Evolutionary conservation across 2,797 vertebrate genomes (phyloP).

Genomic region (Bovichtus diacanthus): DNA sequence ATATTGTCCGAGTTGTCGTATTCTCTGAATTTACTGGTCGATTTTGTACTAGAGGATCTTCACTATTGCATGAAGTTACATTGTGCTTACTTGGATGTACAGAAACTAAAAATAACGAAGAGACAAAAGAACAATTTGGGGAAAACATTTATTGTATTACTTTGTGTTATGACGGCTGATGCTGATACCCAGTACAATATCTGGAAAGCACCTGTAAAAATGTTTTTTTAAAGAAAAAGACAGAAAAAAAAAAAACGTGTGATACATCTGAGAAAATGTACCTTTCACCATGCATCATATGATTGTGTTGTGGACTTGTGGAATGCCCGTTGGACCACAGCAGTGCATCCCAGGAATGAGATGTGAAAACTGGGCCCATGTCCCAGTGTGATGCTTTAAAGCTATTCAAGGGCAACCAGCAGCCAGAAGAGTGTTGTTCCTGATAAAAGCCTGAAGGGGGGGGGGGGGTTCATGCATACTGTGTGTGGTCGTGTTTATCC

Average conservation of each 20-base stretch:
- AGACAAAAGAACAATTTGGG: not conserved
- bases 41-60: not conserved
- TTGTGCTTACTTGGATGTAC: not conserved
- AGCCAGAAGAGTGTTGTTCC: conserved; percentile 23
- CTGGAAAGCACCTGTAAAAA: not conserved
- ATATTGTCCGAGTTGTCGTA: not conserved
- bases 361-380: not conserved
- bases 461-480: conserved; percentile 16
- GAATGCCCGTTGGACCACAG: not conserved
- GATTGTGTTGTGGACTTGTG: not conserved
- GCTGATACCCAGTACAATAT: not conserved
- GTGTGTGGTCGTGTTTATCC: conserved; percentile 55
- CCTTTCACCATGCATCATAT: not conserved
- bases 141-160: too few relatives aligned
- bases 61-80: not conserved
- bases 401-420: conserved; percentile 13
- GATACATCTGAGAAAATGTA: not conserved
- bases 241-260: too few relatives aligned
- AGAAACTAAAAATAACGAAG: not conserved
- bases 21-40: not conserved
- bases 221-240: not conserved
- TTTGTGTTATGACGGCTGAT: too few relatives aligned
- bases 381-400: conserved; percentile 28
- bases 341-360: not conserved
- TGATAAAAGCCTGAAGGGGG: conserved; percentile 24